Percentiles rank a stretch among this genome's conserved stretches.
Evolutionary conservation across 1,140 invertebrate genomes (phyloP).

Genomic region (Euglossa dilemma): DNA sequence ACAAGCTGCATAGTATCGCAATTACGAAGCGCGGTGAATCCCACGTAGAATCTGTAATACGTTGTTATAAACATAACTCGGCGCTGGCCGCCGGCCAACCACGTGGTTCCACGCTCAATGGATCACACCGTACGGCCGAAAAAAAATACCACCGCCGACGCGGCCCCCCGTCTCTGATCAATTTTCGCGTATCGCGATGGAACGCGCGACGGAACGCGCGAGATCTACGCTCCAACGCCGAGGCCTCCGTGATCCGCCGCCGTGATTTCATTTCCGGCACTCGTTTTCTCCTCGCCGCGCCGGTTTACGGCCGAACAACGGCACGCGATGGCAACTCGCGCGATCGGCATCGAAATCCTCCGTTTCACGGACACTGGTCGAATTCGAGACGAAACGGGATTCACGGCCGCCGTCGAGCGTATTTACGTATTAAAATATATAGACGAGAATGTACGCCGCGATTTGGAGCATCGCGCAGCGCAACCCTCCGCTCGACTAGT

Average conservation of each 20-base stretch:
- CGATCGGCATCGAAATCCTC: not conserved
- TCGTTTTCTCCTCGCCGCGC: not conserved
- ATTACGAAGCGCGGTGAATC: slow-evolving; percentile 69
- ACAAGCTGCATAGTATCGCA: slow-evolving; percentile 57
- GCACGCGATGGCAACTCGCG: not conserved
- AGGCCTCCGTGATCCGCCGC: no score
- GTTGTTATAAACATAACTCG: slow-evolving; percentile 73
- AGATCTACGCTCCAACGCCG: not conserved
- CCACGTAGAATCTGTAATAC: slow-evolving; percentile 59
- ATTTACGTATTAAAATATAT: no score
- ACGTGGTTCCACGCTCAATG: slow-evolving; percentile 70
- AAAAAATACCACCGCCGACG: slow-evolving; percentile 42
- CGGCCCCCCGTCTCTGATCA: not conserved
- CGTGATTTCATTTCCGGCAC: not conserved
- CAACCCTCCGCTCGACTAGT: no score
- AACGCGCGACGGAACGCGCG: not conserved
- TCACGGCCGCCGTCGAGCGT: no score
- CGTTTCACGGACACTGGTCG: not conserved
- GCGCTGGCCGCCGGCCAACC: slow-evolving; percentile 67
- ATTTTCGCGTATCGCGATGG: not conserved
- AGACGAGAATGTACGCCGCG: no score
- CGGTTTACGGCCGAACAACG: not conserved
- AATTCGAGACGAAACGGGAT: not conserved
- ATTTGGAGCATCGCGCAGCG: no score
- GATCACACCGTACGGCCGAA: slow-evolving; percentile 19